phyloP scores from a whole-genome alignment of 2,113 vertebrate genomes.

The Phrynosoma platyrhinos region DNA sequence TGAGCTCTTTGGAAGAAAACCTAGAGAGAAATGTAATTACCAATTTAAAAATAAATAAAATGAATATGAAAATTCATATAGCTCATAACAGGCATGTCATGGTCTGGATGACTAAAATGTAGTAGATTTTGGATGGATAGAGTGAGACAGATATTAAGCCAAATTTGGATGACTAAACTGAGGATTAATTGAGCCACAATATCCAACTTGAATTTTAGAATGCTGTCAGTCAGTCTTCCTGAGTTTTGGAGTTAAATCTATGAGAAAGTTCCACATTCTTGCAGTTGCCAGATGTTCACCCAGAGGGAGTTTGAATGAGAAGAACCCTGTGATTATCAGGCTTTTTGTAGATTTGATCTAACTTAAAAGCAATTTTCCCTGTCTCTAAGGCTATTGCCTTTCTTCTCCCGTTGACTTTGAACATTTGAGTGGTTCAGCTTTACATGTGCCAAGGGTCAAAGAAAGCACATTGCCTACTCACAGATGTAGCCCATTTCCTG shows the following conservation, averaged over 20 bases:
- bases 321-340: slow-evolving; percentile 1
- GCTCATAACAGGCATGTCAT: neutral
- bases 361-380: slow-evolving; percentile 67
- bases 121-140: neutral
- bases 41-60: no score
- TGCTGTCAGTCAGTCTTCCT: neutral
- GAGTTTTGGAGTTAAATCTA: no score
- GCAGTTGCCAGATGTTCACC: neutral
- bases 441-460: slow-evolving; percentile 18
- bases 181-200: neutral
- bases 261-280: neutral
- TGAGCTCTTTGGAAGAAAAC: no score
- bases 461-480: slow-evolving; percentile 36
- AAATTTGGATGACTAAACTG: neutral
- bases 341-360: slow-evolving; percentile 53
- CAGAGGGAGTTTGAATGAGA: neutral
- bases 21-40: no score
- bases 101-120: neutral
- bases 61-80: no score
- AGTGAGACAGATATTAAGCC: neutral
- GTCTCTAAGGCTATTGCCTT: slow-evolving; percentile 57
- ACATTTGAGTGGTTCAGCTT: slow-evolving; percentile 52
- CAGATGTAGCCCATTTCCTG: slow-evolving; percentile 11
- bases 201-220: neutral
- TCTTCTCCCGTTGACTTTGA: slow-evolving; percentile 28